Evolutionary conservation across 2,888 invertebrate species (phyloP).

Genomic region (Acleris literana): DNA sequence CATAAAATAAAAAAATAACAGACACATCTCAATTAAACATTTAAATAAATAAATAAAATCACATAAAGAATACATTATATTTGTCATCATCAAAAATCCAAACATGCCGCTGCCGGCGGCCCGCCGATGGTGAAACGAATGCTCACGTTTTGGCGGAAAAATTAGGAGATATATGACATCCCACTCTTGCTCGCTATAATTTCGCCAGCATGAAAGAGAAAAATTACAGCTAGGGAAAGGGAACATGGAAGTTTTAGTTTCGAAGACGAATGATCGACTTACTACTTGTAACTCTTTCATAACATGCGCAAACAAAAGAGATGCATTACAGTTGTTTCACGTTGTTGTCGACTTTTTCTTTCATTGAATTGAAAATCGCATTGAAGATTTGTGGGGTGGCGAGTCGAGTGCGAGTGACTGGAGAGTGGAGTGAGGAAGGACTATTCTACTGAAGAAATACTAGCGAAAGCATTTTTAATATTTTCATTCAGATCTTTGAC

Average conservation of each 20-base stretch:
- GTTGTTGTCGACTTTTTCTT: slow-evolving; percentile 8
- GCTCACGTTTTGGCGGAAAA: slow-evolving; percentile 14
- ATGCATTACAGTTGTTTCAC: neutral
- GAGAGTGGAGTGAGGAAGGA: slow-evolving; percentile 16
- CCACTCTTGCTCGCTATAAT: neutral
- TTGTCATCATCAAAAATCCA: too few relatives aligned
- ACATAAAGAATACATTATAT: too few relatives aligned
- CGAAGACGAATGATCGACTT: slow-evolving; percentile 7
- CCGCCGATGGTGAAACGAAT: too few relatives aligned
- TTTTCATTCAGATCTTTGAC: slow-evolving; percentile 9
- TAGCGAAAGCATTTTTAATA: slow-evolving; percentile 26
- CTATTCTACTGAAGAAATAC: slow-evolving; percentile 19
- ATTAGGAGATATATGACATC: neutral
- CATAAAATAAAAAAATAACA: too few relatives aligned
- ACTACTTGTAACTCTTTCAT: slow-evolving; percentile 4
- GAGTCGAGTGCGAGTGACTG: slow-evolving; percentile 1
- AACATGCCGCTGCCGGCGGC: too few relatives aligned
- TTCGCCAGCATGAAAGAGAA: neutral
- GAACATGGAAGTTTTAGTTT: neutral
- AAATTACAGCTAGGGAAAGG: neutral
- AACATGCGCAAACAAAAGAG: slow-evolving; percentile 4
- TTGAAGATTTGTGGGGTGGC: slow-evolving; percentile 18
- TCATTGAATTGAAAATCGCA: slow-evolving; percentile 12
- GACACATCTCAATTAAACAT: too few relatives aligned
- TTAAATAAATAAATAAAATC: too few relatives aligned